Evolutionary conservation across 2,888 invertebrate species (phyloP).

Genomic region (Catocala nupta): DNA sequence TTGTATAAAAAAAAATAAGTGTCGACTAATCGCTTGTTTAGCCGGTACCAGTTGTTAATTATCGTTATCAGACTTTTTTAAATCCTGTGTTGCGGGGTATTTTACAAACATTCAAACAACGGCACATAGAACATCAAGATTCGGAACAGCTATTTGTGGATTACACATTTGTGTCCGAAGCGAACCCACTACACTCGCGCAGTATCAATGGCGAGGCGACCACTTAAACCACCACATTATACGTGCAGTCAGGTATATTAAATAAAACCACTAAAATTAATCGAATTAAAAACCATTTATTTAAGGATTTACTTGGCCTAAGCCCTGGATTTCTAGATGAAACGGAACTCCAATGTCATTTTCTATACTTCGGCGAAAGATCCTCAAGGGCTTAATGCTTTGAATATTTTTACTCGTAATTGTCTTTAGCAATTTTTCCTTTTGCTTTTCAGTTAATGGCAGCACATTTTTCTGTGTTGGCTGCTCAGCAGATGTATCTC

Average conservation of each 20-base stretch:
- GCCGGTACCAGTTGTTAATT: no score
- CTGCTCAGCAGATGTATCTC: background rate
- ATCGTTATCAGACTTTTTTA: no score
- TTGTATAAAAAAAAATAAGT: no score
- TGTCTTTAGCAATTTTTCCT: conserved; percentile 12
- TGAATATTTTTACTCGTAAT: conserved; percentile 1
- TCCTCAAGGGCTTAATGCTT: conserved; percentile 12
- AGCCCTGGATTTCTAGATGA: conserved; percentile 64
- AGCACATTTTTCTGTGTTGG: conserved; percentile 38
- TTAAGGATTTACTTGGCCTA: conserved; percentile 65
- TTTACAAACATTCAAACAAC: no score
- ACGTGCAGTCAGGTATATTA: background rate
- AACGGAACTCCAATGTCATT: conserved; percentile 66
- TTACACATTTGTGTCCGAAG: no score
- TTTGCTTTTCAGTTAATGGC: conserved; percentile 55
- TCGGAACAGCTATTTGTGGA: no score
- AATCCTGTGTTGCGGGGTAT: no score
- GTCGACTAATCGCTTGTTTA: no score
- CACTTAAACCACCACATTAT: no score
- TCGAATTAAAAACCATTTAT: background rate
- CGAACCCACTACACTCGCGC: no score
- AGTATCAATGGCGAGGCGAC: no score
- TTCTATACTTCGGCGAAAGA: conserved; percentile 51
- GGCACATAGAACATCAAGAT: no score
- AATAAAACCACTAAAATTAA: background rate